Conservation (phyloP, 2,888 invertebrate genomes). For the Crossocerus cetratus region DNA sequence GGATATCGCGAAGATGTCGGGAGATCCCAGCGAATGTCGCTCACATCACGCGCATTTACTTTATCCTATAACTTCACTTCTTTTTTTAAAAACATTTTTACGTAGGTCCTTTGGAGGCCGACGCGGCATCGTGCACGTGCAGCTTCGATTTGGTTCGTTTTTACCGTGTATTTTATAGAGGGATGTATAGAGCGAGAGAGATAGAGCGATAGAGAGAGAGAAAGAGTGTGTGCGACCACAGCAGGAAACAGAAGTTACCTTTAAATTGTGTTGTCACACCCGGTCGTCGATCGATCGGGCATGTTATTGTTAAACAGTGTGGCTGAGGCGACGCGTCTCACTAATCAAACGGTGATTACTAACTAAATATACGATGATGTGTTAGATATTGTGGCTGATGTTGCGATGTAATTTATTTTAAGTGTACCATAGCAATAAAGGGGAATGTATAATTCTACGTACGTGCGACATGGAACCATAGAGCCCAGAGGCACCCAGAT, state of each 20-base stretch:
- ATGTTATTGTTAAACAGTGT: conserved; percentile 51
- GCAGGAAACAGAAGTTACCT: conserved; percentile 43
- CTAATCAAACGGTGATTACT: conserved; percentile 38
- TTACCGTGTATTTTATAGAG: conserved; percentile 61
- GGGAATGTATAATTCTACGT: conserved; percentile 16
- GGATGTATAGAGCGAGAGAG: conserved; percentile 56
- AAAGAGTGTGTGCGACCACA: conserved; percentile 33
- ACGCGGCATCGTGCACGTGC: conserved; percentile 43
- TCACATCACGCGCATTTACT: conserved; percentile 1
- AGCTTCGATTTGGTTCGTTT: conserved; percentile 50
- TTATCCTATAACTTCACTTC: conserved; percentile 26
- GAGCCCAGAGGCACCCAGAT: no score
- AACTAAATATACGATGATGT: conserved; percentile 50
- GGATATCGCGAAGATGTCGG: no score
- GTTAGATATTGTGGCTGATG: conserved; percentile 60
- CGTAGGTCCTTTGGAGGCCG: conserved; percentile 38
- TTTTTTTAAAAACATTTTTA: conserved; percentile 35
- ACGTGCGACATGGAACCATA: no score
- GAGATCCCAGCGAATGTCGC: background rate
- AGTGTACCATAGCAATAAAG: conserved; percentile 70
- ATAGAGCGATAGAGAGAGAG: background rate
- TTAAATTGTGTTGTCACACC: conserved; percentile 34
- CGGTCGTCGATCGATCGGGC: conserved; percentile 40
- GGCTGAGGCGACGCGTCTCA: conserved; percentile 44
- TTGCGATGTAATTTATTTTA: conserved; percentile 71